phyloP scores from a whole-genome alignment of 2,888 invertebrate genomes.

The Eupithecia centaureata region DNA sequence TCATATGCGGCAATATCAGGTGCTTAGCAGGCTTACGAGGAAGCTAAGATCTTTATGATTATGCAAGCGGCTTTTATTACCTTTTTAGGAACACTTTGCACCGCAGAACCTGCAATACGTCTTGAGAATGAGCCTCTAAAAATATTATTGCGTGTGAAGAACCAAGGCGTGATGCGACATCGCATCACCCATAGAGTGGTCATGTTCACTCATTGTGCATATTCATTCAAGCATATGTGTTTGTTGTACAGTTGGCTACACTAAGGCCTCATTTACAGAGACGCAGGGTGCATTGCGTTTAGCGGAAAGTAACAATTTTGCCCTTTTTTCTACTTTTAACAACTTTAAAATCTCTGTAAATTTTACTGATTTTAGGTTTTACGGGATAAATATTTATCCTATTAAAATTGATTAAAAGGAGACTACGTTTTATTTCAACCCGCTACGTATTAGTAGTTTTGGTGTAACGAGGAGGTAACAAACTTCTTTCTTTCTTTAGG shows the following conservation, averaged over 20 bases:
- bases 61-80: slow-evolving; percentile 50
- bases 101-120: slow-evolving; percentile 5
- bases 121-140: not conserved
- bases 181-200: not conserved
- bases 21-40: slow-evolving; percentile 46
- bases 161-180: not conserved
- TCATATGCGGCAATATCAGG: slow-evolving; percentile 46
- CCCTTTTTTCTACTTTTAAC: no score
- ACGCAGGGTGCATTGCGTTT: no score
- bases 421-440: no score
- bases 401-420: no score
- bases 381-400: no score
- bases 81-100: slow-evolving; percentile 39
- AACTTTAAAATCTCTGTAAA: no score
- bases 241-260: not conserved
- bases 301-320: no score
- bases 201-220: not conserved
- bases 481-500: no score
- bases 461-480: no score
- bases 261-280: no score
- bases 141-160: slow-evolving; percentile 5
- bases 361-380: no score
- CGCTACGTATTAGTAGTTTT: no score
- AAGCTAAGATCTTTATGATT: slow-evolving; percentile 48
- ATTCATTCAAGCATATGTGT: not conserved